Evolutionary conservation across 2,888 invertebrate genomes (phyloP).

Genomic region (Exocentrus adspersus): DNA sequence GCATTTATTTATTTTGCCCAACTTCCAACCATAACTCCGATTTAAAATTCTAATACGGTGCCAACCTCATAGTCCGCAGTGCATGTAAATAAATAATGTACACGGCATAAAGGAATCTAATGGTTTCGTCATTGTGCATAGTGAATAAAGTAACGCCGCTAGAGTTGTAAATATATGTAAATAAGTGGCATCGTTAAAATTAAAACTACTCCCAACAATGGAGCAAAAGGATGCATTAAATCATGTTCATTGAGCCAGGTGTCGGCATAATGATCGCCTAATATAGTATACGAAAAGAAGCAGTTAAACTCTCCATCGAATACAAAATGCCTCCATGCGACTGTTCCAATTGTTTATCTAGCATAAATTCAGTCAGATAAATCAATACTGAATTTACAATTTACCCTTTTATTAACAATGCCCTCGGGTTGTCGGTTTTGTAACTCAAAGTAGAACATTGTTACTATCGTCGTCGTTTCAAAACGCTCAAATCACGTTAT

Average conservation of each 20-base stretch:
- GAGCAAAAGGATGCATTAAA: constrained; percentile 47
- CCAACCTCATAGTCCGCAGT: not conserved
- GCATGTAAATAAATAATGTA: constrained; percentile 14
- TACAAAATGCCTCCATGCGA: constrained; percentile 42
- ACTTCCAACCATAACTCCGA: not conserved
- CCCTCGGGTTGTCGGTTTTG: constrained; percentile 34
- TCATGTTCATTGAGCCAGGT: constrained; percentile 45
- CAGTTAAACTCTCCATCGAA: constrained; percentile 41
- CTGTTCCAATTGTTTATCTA: constrained; percentile 47
- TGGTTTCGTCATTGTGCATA: constrained; percentile 27
- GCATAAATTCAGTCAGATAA: constrained; percentile 39
- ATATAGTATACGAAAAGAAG: constrained; percentile 45
- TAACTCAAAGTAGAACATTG: constrained; percentile 30
- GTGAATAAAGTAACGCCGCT: constrained; percentile 26
- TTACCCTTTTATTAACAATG: constrained; percentile 38
- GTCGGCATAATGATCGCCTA: constrained; percentile 49
- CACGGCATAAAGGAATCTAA: constrained; percentile 18
- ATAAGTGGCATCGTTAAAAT: constrained; percentile 48
- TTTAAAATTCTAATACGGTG: constrained; percentile 27
- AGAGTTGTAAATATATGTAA: constrained; percentile 46
- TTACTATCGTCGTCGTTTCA: constrained; percentile 23
- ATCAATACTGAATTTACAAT: constrained; percentile 41
- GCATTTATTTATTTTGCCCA: not conserved
- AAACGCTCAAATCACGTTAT: constrained; percentile 30
- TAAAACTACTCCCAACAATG: constrained; percentile 45